Evolutionary conservation across 2,797 vertebrate genomes (phyloP), one percentile per base, ranked within the genome.

Genomic region (Premnoplex brunnescens): DNA sequence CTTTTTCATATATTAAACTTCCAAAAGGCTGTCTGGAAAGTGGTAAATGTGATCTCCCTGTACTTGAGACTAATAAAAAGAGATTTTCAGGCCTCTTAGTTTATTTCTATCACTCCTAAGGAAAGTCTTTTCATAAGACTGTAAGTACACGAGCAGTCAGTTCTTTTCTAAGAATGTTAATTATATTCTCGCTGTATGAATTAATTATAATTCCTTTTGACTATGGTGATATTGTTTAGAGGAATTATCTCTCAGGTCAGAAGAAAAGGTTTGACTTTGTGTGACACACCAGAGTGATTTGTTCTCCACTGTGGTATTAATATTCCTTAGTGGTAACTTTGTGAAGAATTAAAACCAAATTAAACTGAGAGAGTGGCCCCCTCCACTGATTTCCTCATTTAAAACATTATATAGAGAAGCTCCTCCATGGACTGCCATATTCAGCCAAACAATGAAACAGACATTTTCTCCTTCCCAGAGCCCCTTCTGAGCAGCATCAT

Each of bases 151-250:
- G 58, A 93, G 59, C 55, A 96, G 66, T 73, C 69, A 88, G 76
- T 94, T 97, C 60, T 96, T 96, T 96, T 91, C 96, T 95, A 93
- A 93, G 77, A 96, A 97, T 96, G 90, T 62, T 97, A 97, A 97
- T 98, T 96, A 91, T 73, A 94, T 88, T 94, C 60, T 96, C 62
- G 64, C 22, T 92, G 69, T 96, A 95, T 97, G 89, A 98, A 97
- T 97, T 97, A 97, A 97, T 97, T 97, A 95, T 93, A 89, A 95
- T 80, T 96, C 78, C 81, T 95, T 92, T 97, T 96, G 93, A 96
- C 93, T 97, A 23, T 36, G 75, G 88, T 94, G 81, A 96, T 97
- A 97, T 84, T 97, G 95, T 97, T 98, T 97, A 93, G 95, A 96
- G 82, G 96, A 96, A 96, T 96, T 96, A 92, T 97, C 94, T 97